Percentiles rank a stretch among this genome's conserved stretches.
Evolutionary conservation across 2,888 invertebrate genomes (phyloP).

Genomic region (Drosophila leonis): DNA sequence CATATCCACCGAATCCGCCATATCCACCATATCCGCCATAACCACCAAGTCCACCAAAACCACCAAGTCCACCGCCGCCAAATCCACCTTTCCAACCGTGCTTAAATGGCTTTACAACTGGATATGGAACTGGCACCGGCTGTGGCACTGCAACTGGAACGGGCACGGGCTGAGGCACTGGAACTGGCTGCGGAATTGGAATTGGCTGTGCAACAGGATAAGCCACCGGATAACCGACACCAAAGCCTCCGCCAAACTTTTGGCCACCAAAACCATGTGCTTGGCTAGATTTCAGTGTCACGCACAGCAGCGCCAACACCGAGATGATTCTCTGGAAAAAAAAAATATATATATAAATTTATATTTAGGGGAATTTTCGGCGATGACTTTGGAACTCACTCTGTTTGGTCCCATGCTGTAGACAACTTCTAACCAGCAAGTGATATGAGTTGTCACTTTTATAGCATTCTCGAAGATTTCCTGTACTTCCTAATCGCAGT

Average conservation of each 20-base stretch:
- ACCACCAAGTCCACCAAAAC: constrained; percentile 41
- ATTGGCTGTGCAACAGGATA: constrained; percentile 64
- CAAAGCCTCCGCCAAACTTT: constrained; percentile 66
- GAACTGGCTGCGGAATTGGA: constrained; percentile 62
- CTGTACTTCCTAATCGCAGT: constrained; percentile 66
- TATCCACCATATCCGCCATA: constrained; percentile 29
- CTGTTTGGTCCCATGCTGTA: constrained; percentile 53
- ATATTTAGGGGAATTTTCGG: neutral
- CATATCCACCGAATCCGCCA: constrained; percentile 46
- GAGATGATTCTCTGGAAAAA: constrained; percentile 37
- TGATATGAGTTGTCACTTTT: constrained; percentile 49
- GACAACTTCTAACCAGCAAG: constrained; percentile 51
- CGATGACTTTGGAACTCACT: constrained; percentile 46
- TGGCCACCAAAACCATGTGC: constrained; percentile 70
- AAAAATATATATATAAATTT: neutral
- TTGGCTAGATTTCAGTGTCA: constrained; percentile 3
- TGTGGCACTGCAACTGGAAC: constrained; percentile 56
- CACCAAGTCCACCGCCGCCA: constrained; percentile 54
- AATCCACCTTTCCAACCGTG: constrained; percentile 69
- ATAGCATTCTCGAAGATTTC: constrained; percentile 60
- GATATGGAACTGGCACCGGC: constrained; percentile 53
- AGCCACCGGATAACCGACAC: constrained; percentile 54
- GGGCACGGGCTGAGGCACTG: constrained; percentile 57
- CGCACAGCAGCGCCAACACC: constrained; percentile 40
- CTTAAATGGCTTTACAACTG: constrained; percentile 56